These are phyloP conservation scores for Drosophila ananassae DNA, from an alignment of 1,140 invertebrate genomes.

Conservation along the genomic window DNA sequence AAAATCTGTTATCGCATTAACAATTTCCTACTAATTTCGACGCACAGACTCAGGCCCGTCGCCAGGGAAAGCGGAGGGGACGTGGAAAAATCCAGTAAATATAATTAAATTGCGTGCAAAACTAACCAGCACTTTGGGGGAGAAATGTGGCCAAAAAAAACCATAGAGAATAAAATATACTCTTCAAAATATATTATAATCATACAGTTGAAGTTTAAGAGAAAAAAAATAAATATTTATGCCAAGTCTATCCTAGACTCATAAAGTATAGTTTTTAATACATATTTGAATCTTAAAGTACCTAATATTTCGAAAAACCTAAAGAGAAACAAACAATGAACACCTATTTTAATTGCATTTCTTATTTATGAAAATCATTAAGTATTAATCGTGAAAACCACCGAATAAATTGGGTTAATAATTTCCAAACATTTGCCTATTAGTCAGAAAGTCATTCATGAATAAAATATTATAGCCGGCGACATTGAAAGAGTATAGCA, in stretches of 20 bases:
- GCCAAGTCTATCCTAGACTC: too few species aligned
- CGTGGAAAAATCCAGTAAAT: conserved; percentile 48
- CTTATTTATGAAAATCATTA: neutral
- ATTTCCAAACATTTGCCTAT: neutral
- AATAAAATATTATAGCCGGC: neutral
- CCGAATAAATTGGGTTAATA: neutral
- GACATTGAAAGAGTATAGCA: conserved; percentile 6
- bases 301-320: neutral
- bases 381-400: neutral
- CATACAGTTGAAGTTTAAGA: too few species aligned
- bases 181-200: neutral
- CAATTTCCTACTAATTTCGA: conserved; percentile 78
- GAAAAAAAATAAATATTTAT: too few species aligned
- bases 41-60: conserved; percentile 25
- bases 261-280: too few species aligned
- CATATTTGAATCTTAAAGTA: too few species aligned
- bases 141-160: neutral
- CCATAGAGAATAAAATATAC: conserved; percentile 4
- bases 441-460: neutral
- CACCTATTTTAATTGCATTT: neutral
- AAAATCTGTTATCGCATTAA: conserved; percentile 79
- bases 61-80: conserved; percentile 9
- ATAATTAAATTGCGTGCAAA: conserved; percentile 80
- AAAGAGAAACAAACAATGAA: neutral
- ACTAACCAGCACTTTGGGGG: conserved; percentile 48